Evolutionary conservation across 2,888 invertebrate genomes (phyloP).

Genomic region (Philereme transversata): DNA sequence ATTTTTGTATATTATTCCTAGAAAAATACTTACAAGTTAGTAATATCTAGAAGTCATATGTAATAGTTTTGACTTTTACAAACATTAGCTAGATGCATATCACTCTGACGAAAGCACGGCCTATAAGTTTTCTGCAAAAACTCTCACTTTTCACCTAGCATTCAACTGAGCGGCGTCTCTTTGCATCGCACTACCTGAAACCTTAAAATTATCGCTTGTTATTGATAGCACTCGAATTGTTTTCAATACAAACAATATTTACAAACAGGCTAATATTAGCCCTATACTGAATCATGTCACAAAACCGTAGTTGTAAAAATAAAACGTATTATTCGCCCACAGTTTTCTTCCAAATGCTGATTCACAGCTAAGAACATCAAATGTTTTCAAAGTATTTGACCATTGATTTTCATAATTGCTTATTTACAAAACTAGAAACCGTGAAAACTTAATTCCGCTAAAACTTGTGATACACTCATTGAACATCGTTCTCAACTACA

Average conservation of each 20-base stretch:
- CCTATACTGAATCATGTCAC: constrained; percentile 65
- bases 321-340: constrained; percentile 68
- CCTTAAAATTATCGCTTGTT: constrained; percentile 16
- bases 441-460: constrained; percentile 6
- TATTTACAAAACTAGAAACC: constrained; percentile 3
- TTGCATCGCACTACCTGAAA: constrained; percentile 11
- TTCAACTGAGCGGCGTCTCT: constrained; percentile 1
- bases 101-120: too few species aligned
- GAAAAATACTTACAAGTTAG: too few species aligned
- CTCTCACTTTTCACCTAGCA: too few species aligned
- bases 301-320: constrained; percentile 58
- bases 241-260: constrained; percentile 20
- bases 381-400: constrained; percentile 56
- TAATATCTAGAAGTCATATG: too few species aligned
- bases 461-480: neutral
- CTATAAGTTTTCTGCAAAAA: too few species aligned
- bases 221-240: constrained; percentile 21
- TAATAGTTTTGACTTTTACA: too few species aligned
- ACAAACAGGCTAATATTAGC: constrained; percentile 56
- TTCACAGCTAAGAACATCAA: constrained; percentile 57
- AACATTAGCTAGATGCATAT: too few species aligned
- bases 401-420: constrained; percentile 25
- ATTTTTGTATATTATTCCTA: too few species aligned
- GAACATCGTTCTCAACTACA: neutral
- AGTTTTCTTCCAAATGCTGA: constrained; percentile 52